Percentiles rank a stretch among this genome's conserved stretches.
phyloP scores from a whole-genome alignment of 2,113 vertebrate genomes.

The Vidua chalybeata region DNA sequence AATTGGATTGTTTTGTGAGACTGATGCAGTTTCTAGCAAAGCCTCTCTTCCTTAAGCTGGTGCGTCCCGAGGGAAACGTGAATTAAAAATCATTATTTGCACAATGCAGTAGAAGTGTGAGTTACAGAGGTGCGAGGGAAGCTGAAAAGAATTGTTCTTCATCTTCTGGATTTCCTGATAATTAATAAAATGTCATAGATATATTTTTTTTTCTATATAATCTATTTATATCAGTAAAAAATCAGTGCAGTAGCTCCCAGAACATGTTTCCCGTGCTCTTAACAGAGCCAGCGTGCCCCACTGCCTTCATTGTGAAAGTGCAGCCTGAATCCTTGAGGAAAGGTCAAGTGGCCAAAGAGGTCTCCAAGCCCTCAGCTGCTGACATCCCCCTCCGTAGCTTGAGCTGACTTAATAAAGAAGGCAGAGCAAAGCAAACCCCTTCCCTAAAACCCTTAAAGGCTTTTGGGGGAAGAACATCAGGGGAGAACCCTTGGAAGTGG shows the following conservation, averaged over 20 bases:
- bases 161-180: background rate
- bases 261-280: background rate
- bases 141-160: background rate
- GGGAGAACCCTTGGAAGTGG: background rate
- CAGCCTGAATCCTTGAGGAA: background rate
- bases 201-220: too few relatives aligned
- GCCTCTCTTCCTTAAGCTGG: background rate
- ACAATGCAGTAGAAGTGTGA: background rate
- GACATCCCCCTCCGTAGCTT: rapidly evolving
- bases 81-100: constrained; percentile 8
- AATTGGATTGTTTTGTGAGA: background rate
- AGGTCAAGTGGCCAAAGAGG: background rate
- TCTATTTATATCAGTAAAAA: background rate
- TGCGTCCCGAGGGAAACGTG: background rate
- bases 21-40: background rate
- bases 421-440: background rate
- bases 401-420: background rate
- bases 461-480: too few relatives aligned
- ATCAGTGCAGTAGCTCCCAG: background rate
- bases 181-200: background rate
- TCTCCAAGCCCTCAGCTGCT: background rate
- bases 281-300: background rate
- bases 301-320: background rate
- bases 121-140: background rate
- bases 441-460: background rate